Base-by-base conservation (phyloP, 2,888 invertebrate genomes). In the Ennomos quercinarius region DNA sequence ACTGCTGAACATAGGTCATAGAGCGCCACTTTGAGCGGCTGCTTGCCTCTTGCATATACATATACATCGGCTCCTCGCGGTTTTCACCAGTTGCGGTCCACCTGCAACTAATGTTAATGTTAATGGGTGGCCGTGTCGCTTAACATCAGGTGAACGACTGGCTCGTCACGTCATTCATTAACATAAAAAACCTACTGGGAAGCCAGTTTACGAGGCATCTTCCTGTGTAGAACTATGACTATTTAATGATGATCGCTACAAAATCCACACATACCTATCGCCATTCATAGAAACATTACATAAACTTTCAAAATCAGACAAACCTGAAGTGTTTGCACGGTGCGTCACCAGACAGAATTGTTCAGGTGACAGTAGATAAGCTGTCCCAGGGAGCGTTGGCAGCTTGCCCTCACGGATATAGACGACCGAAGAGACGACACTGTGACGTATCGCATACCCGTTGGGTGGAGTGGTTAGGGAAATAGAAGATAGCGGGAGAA, bases 381-480 rank as follows among this genome's bases (percentile, higher is more conserved):
- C 68, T 57, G 61, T 67, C 67, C 73, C 86, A 81, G 80, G 83
- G 82, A 76, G 73, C 66, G 77, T 80, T 91, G 90, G 90, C 90
- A 90, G 38, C 11, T 54, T 89, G 90, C 90, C 90, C 81, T 87
- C 71, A 87, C 90, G 82, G 81, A 89, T 89, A 88, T 91, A 91
- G 89, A 78, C 81, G 81, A 83, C 80, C 81, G 88, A 88, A 88
- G 90, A 91, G 89, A 78, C 81, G 81, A 83, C 80, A 77, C 71
- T 70, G 67, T 74, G 73, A 69, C 76, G 77, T 74, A 68, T 69
- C 46, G 42, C 58, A 54, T 57, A 45, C 64, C 53, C 50, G 45
- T 36, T 46, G 35, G 36, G 13, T 54, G 36, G 17, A 58, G 59
- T 67, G 67, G 72, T 61, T 59, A 58, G 63, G 63, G 70, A 61